Evolutionary conservation across 2,113 vertebrate species (phyloP), one percentile per base, ranked within the genome.

Genomic region (Lonchura striata): DNA sequence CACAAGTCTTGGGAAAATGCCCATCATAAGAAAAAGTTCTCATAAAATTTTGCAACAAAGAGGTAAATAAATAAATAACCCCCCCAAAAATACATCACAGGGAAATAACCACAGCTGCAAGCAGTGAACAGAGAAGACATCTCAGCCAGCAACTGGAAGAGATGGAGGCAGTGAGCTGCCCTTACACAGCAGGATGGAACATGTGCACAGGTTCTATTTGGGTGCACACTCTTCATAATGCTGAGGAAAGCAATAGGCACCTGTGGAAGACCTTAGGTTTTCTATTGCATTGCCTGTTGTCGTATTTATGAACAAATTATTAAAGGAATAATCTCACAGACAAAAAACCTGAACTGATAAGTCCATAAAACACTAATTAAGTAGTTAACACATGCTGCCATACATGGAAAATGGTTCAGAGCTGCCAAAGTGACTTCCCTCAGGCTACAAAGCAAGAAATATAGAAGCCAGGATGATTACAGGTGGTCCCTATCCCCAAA

Each of bases 141-240:
- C 68, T 65, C 69, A 49, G 90, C 21, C 59, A 56, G 41, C 60
- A 86, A 31, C 50, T 65, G 59, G 50, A 53, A 88, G 54, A 50
- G 78, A 60, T 15, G 50, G 50, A 44, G 27, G 50, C 64, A 75
- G 61, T 1, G 31, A 79, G 33, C 22, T 81, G 60, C 35, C 56
- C 30, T 69, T 21, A n/a, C 13, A 12, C 28, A 28, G 68, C 79
- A 49, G 47, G 47, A 50, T 13, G 52, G 56, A 54, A 63, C 8
- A 4, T 23, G 8, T 4, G 16, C 14, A 30, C 0, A 7, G 64
- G 30, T 3, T 27, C 72, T 1, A 0, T 21, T 54, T n/a, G 44
- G 24, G 7, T 25, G 44, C 1, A 0, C 10, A 9, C 25, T 74
- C 35, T 5, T 33, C 35, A 5, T 31, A 37, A 1, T 15, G 60